These are phyloP conservation scores for Bombus pascuorum DNA, from an alignment of 1,140 invertebrate genomes.

Conservation along the genomic window DNA sequence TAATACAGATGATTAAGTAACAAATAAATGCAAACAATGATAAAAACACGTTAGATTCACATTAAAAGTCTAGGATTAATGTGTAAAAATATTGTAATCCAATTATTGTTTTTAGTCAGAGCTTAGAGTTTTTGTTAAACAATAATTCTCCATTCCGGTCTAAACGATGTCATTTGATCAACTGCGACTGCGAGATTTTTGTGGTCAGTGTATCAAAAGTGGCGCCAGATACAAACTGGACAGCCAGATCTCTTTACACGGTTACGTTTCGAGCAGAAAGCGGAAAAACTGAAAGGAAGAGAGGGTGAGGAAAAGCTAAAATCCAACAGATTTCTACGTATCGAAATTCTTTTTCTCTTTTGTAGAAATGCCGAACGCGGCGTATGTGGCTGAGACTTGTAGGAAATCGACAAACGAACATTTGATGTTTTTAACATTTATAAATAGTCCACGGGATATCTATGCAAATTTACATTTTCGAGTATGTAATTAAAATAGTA, in stretches of 20 bases:
- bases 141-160: slow-evolving; percentile 19
- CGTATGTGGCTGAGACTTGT: too few species aligned
- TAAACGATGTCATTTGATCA: slow-evolving; percentile 50
- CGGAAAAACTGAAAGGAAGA: neutral
- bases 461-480: too few species aligned
- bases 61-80: too few species aligned
- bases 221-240: slow-evolving; percentile 46
- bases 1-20: neutral
- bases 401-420: too few species aligned
- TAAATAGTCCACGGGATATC: too few species aligned
- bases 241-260: neutral
- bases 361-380: too few species aligned
- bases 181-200: slow-evolving; percentile 38
- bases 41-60: too few species aligned
- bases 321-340: slow-evolving; percentile 2
- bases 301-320: neutral
- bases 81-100: too few species aligned
- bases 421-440: too few species aligned
- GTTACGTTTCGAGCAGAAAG: slow-evolving; percentile 10
- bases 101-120: neutral
- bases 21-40: neutral
- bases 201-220: slow-evolving; percentile 36
- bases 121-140: neutral
- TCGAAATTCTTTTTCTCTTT: slow-evolving; percentile 53
- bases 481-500: too few species aligned